Percentiles rank a stretch among this genome's conserved stretches.
phyloP scores from a whole-genome alignment of 2,888 invertebrate species.

The Parascotia fuliginaria region DNA sequence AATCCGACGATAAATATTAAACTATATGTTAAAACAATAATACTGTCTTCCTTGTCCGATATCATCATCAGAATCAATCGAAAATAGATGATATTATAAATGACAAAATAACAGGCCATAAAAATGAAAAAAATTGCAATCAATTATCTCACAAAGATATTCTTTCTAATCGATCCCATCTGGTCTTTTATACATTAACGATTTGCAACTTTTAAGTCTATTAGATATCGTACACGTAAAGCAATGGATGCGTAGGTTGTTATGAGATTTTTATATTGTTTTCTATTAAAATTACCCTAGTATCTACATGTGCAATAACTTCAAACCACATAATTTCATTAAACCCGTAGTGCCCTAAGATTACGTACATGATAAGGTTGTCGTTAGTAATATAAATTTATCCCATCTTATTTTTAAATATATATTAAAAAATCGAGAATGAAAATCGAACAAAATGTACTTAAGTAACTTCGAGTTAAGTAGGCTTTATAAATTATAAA shows the following conservation, averaged over 20 bases:
- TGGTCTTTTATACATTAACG: slow-evolving; percentile 26
- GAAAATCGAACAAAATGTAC: slow-evolving; percentile 84
- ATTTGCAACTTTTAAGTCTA: slow-evolving; percentile 17
- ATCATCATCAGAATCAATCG: too few species aligned
- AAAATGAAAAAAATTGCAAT: not conserved
- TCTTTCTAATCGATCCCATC: slow-evolving; percentile 9
- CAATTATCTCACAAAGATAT: too few species aligned
- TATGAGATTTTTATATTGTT: slow-evolving; percentile 32
- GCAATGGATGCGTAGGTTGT: slow-evolving; percentile 23
- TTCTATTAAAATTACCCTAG: slow-evolving; percentile 50
- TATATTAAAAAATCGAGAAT: slow-evolving; percentile 63
- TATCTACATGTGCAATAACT: slow-evolving; percentile 64
- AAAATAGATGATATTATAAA: not conserved
- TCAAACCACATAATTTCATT: slow-evolving; percentile 53
- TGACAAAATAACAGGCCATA: slow-evolving; percentile 8
- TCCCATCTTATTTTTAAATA: slow-evolving; percentile 72
- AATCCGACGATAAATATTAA: too few species aligned
- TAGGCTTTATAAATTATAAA: slow-evolving; percentile 85
- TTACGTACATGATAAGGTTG: slow-evolving; percentile 75
- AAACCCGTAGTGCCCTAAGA: slow-evolving; percentile 64
- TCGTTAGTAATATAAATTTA: slow-evolving; percentile 76
- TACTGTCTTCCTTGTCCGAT: slow-evolving; percentile 12
- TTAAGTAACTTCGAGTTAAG: slow-evolving; percentile 83
- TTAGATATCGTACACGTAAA: slow-evolving; percentile 28
- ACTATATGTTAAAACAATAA: too few species aligned